Percentiles rank a stretch among this genome's conserved stretches.
These are phyloP conservation scores for Galaxias olidus DNA, from an alignment of 2,797 vertebrate genomes.

Conservation along the genomic window DNA sequence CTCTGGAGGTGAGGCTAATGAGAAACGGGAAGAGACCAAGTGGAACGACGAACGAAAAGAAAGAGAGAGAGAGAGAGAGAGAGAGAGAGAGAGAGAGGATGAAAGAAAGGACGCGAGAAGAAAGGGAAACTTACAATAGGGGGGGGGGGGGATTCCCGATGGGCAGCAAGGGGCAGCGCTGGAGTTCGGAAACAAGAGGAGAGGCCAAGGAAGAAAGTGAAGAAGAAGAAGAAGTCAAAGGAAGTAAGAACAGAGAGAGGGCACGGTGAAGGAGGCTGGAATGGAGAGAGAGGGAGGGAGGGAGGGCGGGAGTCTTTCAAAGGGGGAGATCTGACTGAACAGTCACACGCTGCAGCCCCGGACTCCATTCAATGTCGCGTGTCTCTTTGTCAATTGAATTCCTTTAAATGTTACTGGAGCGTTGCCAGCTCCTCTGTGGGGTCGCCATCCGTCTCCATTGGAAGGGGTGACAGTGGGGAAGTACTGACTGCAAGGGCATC, in stretches of 20 bases:
- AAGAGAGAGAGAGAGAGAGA: slow-evolving; percentile 1
- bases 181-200: too few species aligned
- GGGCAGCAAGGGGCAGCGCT: background rate
- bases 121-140: background rate
- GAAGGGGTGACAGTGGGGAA: background rate
- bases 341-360: background rate
- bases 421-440: background rate
- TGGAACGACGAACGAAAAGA: too few species aligned
- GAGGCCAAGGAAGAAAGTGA: background rate
- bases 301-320: background rate
- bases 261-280: too few species aligned
- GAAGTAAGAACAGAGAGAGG: background rate
- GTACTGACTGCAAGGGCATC: background rate
- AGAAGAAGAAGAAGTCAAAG: background rate
- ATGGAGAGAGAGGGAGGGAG: background rate
- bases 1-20: too few species aligned
- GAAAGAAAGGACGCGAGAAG: background rate
- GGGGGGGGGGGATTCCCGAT: background rate
- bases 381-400: background rate
- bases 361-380: background rate
- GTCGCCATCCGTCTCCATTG: slow-evolving; percentile 16
- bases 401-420: slow-evolving; percentile 10
- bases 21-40: too few species aligned
- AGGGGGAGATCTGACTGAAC: background rate
- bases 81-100: background rate